Percentiles rank a stretch among this genome's conserved stretches.
phyloP scores from a whole-genome alignment of 2,797 vertebrate species.

The Synanceia verrucosa region DNA sequence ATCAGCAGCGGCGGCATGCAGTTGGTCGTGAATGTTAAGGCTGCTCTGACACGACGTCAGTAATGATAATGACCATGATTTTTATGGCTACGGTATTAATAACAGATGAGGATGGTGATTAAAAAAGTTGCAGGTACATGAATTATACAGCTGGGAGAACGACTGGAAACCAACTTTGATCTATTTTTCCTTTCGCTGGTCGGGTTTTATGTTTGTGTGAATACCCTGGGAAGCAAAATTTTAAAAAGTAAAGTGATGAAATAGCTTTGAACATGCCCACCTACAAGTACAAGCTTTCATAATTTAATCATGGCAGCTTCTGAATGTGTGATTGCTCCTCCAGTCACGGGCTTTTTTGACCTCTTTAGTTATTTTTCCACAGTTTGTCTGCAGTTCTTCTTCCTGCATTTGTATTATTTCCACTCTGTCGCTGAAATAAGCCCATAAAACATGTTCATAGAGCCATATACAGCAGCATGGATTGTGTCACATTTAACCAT shows the following conservation, averaged over 20 bases:
- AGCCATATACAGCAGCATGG: background rate
- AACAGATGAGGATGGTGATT: constrained; percentile 65
- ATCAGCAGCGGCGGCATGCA: constrained; percentile 12
- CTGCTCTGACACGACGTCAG: constrained; percentile 27
- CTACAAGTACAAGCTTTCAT: constrained; percentile 46
- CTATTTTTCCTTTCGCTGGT: constrained; percentile 19
- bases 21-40: constrained; percentile 52
- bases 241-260: constrained; percentile 50
- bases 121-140: constrained; percentile 61
- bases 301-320: constrained; percentile 52
- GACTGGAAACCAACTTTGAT: constrained; percentile 48
- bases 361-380: constrained; percentile 8
- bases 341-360: constrained; percentile 3
- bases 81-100: constrained; percentile 62
- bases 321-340: constrained; percentile 41
- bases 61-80: constrained; percentile 56
- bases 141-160: constrained; percentile 52
- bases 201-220: constrained; percentile 33
- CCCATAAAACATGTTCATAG: background rate
- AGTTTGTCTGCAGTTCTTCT: background rate
- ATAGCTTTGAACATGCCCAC: constrained; percentile 58
- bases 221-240: constrained; percentile 6
- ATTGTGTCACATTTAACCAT: background rate
- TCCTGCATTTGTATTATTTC: constrained; percentile 1
- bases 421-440: background rate